These are phyloP conservation scores for Bicyclus anynana DNA, from an alignment of 1,140 invertebrate species.

Conservation along the genomic window DNA sequence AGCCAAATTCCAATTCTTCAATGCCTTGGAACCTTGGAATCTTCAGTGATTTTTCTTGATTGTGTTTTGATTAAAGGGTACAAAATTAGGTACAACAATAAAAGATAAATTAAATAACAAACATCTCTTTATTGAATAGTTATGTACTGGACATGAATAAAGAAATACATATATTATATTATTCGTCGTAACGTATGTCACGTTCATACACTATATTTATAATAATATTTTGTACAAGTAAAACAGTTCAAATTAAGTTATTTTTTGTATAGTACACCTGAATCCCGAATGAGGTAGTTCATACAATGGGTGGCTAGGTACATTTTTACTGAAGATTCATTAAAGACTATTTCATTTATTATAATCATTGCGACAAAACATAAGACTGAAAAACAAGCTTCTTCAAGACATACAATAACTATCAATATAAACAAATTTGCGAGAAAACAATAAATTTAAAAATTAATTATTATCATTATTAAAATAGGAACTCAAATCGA, in stretches of 20 bases:
- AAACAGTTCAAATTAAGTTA: constrained; percentile 40
- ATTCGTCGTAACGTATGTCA: constrained; percentile 60
- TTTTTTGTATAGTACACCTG: constrained; percentile 39
- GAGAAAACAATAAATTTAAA: constrained; percentile 53
- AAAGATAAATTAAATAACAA: constrained; percentile 67
- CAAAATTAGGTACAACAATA: constrained; percentile 21
- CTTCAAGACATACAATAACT: constrained; percentile 24
- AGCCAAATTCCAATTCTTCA: too few relatives aligned
- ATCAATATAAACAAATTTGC: constrained; percentile 48
- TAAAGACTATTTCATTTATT: constrained; percentile 7
- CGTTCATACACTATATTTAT: constrained; percentile 48
- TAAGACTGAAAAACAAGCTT: constrained; percentile 19
- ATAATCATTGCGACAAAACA: neutral
- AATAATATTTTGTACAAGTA: constrained; percentile 59
- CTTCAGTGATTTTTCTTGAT: neutral
- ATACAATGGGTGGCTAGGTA: constrained; percentile 21
- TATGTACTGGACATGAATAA: constrained; percentile 73
- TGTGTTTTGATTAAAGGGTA: neutral
- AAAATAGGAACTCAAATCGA: constrained; percentile 71
- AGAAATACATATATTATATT: constrained; percentile 69
- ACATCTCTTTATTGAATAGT: constrained; percentile 74
- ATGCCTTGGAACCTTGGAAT: too few relatives aligned
- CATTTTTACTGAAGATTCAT: constrained; percentile 3
- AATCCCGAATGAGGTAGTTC: constrained; percentile 55
- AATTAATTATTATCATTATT: constrained; percentile 35